Percentiles rank a stretch among this genome's conserved stretches.
Evolutionary conservation across 2,888 invertebrate genomes (phyloP).

Genomic region (Odontomyia ornata): DNA sequence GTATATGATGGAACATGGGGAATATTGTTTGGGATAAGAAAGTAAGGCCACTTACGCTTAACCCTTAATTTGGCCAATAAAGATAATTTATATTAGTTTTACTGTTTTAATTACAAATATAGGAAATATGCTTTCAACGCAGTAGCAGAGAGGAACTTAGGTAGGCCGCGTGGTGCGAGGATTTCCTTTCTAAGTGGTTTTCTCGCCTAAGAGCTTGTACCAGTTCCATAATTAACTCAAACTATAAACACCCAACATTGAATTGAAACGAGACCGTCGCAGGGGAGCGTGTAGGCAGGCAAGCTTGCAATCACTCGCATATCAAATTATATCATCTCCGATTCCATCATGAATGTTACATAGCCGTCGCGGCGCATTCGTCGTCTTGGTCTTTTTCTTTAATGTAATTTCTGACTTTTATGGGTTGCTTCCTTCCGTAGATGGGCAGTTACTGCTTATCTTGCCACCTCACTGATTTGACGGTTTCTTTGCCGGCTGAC

Average conservation of each 20-base stretch:
- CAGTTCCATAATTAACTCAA: no score
- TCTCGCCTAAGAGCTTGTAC: no score
- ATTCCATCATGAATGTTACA: conserved; percentile 16
- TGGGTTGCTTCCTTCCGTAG: conserved; percentile 38
- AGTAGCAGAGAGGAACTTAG: no score
- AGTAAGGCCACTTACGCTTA: neutral
- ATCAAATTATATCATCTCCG: conserved; percentile 31
- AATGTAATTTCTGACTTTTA: conserved; percentile 41
- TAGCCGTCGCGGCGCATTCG: neutral
- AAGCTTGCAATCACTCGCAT: conserved; percentile 3
- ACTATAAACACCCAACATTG: neutral
- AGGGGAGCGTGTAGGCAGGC: neutral
- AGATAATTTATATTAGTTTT: no score
- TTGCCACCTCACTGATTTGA: conserved; percentile 5
- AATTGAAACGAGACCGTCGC: neutral
- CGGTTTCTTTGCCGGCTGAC: neutral
- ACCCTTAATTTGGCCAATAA: no score
- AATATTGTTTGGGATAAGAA: neutral
- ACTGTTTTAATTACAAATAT: no score
- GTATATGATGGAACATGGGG: neutral
- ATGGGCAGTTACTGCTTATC: conserved; percentile 21
- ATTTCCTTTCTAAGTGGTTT: no score
- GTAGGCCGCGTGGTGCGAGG: no score
- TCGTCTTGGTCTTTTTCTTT: conserved; percentile 17
- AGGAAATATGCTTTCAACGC: no score